These are phyloP conservation scores for Enoplolaimus lenunculus DNA, from an alignment of 2,888 invertebrate genomes.

Conservation along the genomic window DNA sequence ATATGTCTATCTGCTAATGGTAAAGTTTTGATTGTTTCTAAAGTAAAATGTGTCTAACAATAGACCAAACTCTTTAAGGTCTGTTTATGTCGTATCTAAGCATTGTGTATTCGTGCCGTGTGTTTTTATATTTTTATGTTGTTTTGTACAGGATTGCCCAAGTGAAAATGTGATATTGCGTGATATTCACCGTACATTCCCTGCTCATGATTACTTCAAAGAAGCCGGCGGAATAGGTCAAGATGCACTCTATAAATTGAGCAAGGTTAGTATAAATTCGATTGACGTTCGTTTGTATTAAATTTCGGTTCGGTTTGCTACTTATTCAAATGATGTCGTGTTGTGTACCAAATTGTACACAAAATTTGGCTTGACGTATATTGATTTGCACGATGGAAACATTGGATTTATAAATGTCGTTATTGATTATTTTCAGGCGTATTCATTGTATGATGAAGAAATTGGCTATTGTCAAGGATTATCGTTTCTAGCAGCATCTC, in stretches of 20 bases:
- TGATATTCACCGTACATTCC: constrained; percentile 94
- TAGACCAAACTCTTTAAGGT: too few relatives aligned
- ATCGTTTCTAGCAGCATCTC: constrained; percentile 88
- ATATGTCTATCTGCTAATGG: too few relatives aligned
- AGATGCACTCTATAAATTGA: constrained; percentile 83
- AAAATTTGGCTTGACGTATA: too few relatives aligned
- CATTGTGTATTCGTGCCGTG: too few relatives aligned
- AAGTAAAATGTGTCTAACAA: too few relatives aligned
- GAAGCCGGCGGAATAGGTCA: constrained; percentile 76
- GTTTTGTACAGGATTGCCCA: constrained; percentile 61
- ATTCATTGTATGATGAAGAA: constrained; percentile 89
- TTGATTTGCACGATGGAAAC: too few relatives aligned
- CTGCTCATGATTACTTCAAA: constrained; percentile 93
- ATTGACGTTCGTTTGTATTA: constrained; percentile 17
- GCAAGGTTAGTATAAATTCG: constrained; percentile 47
- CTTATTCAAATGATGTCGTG: too few relatives aligned
- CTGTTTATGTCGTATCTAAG: too few relatives aligned
- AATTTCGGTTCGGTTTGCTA: constrained; percentile 13
- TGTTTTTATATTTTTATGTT: too few relatives aligned
- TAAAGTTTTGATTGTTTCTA: too few relatives aligned
- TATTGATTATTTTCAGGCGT: constrained; percentile 53
- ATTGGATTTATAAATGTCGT: too few relatives aligned
- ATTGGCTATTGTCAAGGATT: constrained; percentile 98
- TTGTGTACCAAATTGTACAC: too few relatives aligned
- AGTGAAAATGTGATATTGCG: constrained; percentile 86